These are phyloP conservation scores for Thymelicus acteon DNA, from an alignment of 2,888 invertebrate genomes.

Conservation along the genomic window DNA sequence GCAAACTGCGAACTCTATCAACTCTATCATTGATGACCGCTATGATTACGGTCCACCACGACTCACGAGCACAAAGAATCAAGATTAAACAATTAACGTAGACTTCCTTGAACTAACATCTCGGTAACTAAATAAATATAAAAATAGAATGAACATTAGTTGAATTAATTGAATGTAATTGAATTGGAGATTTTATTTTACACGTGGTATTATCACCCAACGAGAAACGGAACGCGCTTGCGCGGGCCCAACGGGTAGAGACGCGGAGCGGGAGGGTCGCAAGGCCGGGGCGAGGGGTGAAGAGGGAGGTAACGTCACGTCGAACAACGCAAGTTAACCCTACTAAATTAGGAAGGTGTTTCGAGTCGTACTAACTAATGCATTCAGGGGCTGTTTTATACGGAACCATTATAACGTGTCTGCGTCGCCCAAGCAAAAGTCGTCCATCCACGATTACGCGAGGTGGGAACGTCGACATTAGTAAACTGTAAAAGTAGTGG, in stretches of 20 bases:
- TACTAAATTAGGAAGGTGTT: conserved; percentile 62
- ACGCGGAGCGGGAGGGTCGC: conserved; percentile 72
- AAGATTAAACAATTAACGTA: no score
- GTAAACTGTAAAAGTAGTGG: conserved; percentile 76
- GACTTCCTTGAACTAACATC: no score
- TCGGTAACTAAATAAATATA: conserved; percentile 31
- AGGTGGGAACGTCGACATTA: conserved; percentile 72
- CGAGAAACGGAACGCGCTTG: conserved; percentile 76
- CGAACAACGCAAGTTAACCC: conserved; percentile 77
- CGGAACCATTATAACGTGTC: conserved; percentile 67
- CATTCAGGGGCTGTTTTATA: conserved; percentile 48
- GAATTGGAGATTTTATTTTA: conserved; percentile 40
- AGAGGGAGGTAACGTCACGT: conserved; percentile 77
- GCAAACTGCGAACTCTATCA: no score
- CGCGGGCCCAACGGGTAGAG: conserved; percentile 67
- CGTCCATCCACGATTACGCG: conserved; percentile 80
- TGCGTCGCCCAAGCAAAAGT: conserved; percentile 80
- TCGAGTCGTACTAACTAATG: conserved; percentile 41
- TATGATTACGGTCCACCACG: no score
- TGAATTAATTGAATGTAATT: background rate
- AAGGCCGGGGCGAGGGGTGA: conserved; percentile 75
- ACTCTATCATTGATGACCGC: no score
- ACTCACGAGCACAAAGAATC: no score
- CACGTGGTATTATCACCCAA: conserved; percentile 69
- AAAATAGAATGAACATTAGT: conserved; percentile 27